A percentile compares a stretch with the other conserved stretches of the same genome.
Evolutionary conservation across 2,797 vertebrate genomes (phyloP).

Genomic region (Gobio occitaniae): DNA sequence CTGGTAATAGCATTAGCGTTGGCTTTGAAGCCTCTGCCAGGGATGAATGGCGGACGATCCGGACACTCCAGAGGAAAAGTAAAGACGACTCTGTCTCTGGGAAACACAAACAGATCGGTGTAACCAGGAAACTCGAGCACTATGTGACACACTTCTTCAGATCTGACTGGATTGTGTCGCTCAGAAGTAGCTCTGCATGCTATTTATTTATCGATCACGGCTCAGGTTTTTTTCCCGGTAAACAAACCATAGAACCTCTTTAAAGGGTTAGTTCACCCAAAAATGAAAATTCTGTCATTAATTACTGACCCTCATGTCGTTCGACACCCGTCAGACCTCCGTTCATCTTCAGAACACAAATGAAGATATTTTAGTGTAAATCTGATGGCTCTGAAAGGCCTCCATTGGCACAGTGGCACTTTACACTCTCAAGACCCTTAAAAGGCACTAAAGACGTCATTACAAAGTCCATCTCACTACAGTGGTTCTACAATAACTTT

Average conservation of each 20-base stretch:
- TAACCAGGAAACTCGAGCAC: background rate
- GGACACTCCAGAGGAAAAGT: conserved; percentile 15
- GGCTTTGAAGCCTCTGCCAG: conserved; percentile 41
- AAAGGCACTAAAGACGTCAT: too few species aligned
- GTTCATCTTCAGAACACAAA: too few species aligned
- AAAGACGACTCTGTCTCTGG: conserved; percentile 15
- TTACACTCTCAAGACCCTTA: too few species aligned
- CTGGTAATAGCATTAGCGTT: conserved; percentile 19
- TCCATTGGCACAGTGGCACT: too few species aligned
- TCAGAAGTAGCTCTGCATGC: background rate
- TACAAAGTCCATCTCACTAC: too few species aligned
- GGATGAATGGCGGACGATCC: conserved; percentile 3
- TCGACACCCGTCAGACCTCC: too few species aligned
- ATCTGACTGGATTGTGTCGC: background rate
- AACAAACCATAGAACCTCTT: background rate
- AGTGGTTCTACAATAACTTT: too few species aligned
- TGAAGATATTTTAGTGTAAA: too few species aligned
- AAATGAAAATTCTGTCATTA: too few species aligned
- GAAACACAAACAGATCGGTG: conserved; percentile 34
- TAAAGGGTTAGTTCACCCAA: too few species aligned
- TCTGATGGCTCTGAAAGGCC: too few species aligned
- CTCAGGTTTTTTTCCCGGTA: background rate
- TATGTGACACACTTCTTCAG: background rate
- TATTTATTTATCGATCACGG: background rate
- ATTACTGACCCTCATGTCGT: too few species aligned